phyloP scores from a whole-genome alignment of 2,888 invertebrate species.

The Abrostola triplasia region DNA sequence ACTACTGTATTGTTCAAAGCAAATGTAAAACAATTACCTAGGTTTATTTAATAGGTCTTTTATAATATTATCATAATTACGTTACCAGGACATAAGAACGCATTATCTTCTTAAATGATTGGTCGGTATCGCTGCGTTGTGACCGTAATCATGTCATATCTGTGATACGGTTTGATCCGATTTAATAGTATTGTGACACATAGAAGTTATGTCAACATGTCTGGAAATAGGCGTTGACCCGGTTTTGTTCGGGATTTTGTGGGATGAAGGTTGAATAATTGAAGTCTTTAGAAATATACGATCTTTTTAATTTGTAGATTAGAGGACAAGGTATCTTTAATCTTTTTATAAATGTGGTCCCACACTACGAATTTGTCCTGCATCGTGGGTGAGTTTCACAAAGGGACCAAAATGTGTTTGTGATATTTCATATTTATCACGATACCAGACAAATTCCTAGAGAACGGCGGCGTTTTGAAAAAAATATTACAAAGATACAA shows the following conservation, averaged over 20 bases:
- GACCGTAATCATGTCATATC: background rate
- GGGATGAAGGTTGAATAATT: constrained; percentile 17
- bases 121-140: constrained; percentile 11
- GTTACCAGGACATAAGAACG: background rate
- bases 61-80: background rate
- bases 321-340: no score
- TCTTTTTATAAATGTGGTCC: constrained; percentile 24
- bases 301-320: no score
- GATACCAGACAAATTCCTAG: no score
- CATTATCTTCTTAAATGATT: constrained; percentile 8
- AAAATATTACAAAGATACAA: no score
- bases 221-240: constrained; percentile 16
- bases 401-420: no score
- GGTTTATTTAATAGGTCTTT: background rate
- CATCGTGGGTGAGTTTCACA: no score
- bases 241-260: constrained; percentile 6
- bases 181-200: constrained; percentile 26
- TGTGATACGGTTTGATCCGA: constrained; percentile 35
- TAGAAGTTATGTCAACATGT: constrained; percentile 13
- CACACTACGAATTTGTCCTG: no score
- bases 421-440: no score
- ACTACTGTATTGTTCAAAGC: no score
- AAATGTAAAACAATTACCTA: no score
- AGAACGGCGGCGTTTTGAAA: no score
- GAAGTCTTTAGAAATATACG: background rate